Evolutionary conservation across 2,113 vertebrate genomes (phyloP).

Genomic region (Chinchilla lanigera): DNA sequence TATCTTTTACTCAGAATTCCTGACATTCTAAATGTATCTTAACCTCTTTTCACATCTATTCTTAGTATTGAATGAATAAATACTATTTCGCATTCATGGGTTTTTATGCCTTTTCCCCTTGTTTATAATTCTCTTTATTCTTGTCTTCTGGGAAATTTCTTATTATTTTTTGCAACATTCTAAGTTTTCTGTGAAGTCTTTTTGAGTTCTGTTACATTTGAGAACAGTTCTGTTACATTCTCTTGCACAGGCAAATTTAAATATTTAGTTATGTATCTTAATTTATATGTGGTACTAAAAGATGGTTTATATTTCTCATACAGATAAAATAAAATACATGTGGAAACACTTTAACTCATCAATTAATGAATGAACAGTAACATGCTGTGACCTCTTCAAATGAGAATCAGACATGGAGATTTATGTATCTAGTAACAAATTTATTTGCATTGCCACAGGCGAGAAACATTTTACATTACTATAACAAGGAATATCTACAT

Average conservation of each 20-base stretch:
- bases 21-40: background rate
- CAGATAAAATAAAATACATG: background rate
- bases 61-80: background rate
- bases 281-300: background rate
- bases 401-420: background rate
- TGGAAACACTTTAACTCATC: background rate
- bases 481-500: background rate
- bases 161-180: background rate
- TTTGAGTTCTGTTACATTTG: background rate
- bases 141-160: background rate
- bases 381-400: background rate
- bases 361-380: background rate
- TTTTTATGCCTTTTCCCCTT: background rate
- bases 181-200: background rate
- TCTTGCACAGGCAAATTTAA: background rate
- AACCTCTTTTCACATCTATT: background rate
- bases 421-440: background rate
- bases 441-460: background rate
- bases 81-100: background rate
- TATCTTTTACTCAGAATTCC: conserved; percentile 1
- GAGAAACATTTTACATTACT: background rate
- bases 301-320: background rate
- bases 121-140: background rate
- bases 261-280: background rate
- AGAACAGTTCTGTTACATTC: too few relatives aligned